Evolutionary conservation across 1,140 invertebrate species (phyloP).

Genomic region (Oncopodura yosiiana): DNA sequence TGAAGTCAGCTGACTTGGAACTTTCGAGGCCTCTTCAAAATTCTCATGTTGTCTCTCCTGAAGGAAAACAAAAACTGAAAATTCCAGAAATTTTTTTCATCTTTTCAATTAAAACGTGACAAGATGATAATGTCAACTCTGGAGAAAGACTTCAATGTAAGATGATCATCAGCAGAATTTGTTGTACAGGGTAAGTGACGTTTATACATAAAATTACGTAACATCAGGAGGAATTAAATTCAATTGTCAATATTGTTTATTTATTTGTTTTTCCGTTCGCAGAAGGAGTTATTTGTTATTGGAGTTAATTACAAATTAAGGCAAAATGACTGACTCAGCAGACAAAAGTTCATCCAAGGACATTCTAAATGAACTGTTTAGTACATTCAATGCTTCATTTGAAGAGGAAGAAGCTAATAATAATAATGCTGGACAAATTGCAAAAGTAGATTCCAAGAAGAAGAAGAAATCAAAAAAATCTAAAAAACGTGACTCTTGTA

Average conservation of each 20-base stretch:
- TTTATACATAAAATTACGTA: too few species aligned
- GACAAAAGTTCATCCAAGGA: conserved; percentile 19
- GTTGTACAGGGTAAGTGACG: too few species aligned
- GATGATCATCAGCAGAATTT: too few species aligned
- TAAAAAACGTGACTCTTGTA: not conserved
- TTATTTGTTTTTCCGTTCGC: not conserved
- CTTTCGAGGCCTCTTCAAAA: too few species aligned
- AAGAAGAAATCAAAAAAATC: not conserved
- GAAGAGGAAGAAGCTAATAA: conserved; percentile 5
- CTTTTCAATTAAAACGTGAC: too few species aligned
- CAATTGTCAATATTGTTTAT: not conserved
- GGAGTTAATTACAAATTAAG: too few species aligned
- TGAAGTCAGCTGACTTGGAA: too few species aligned
- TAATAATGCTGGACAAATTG: too few species aligned
- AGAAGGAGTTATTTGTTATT: not conserved
- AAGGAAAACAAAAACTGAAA: not conserved
- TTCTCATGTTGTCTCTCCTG: not conserved
- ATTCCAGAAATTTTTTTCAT: too few species aligned
- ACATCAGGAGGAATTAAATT: too few species aligned
- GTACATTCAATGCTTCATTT: conserved; percentile 18
- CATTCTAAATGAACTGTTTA: conserved; percentile 32
- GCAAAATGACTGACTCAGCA: not conserved
- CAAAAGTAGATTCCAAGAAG: conserved; percentile 18
- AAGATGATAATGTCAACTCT: too few species aligned
- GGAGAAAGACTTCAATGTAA: too few species aligned